Base-by-base conservation (phyloP, 35 echinoderm and acorn worm species). In the Ophiothrix spiculata region DNA sequence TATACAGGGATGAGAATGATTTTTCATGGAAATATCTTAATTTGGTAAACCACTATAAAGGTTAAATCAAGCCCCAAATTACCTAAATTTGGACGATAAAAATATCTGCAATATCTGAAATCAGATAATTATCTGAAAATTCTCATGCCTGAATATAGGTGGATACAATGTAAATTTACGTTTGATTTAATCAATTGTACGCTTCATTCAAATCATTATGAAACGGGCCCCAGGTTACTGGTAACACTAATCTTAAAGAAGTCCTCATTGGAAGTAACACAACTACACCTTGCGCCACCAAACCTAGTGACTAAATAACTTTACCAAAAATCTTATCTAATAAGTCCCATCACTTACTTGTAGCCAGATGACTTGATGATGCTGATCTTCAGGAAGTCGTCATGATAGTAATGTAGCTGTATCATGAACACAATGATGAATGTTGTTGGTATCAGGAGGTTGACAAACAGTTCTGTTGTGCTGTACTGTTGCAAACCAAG, bases 351-450 rank as follows among this genome's bases (percentile, higher is more conserved):
- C 75, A 79, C 81, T 97, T 56, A 97, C 91, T 86, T 93, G 82
- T 99, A 99, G 33, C 95, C 92, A 46, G 85, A 80, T 54, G 60
- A 76, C 42, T 80, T 82, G 14, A 99, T 94, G 16, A 88, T 75
- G 75, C 81, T 94, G 16, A 93, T 81, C 31, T 88, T 79, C 40
- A 99, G 82, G 64, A 99, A 99, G 13, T 85, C 32, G 12, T 36
- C n/a, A 54, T 99, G 96, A 79, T 89, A 99, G 82, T 99, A 99
- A 76, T 94, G 92, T 11, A 99, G 82, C 77, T 99, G 92, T 35
- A 93, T 83, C 96, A 99, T 91, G 33, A 99, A 79, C 21, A 99
- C 77, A 16, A 99, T 77, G 77, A 99, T 89, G 86, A 99, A 99
- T 4, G 83, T 77, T 10, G 92, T 93, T 4, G 96, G 96, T 23